Base-by-base conservation (phyloP, 2,888 invertebrate genomes). In the Agonopterix subpropinquella region DNA sequence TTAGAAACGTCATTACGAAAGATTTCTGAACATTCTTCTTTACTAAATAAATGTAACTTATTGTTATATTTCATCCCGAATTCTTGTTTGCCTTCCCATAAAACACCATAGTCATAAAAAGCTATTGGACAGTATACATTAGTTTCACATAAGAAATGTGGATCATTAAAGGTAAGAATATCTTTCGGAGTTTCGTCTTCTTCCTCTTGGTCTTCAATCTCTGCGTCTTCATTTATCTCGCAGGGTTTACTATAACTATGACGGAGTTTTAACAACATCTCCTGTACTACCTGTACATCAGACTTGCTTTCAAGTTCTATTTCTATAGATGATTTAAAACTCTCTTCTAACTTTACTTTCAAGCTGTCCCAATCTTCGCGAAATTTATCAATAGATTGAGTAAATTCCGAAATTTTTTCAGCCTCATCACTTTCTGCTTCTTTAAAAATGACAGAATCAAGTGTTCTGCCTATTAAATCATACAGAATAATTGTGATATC, bases 71-170 rank as follows among this genome's bases (percentile, higher is more conserved):
- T 85, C 0, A 84, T 77, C 13, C 81, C 68, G 58, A 84, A 89
- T 49, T 91, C 86, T 43, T 87, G 72, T 67, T 90, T 91, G n/a
- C 92, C 93, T 71, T 85, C 88, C 90, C 92, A 91, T 13, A 93
- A 65, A 8, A 91, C 77, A 42, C 84, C 78, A 57, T 90, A 65
- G 41, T 90, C 77, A 49, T 76, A 73, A 61, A 87, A 89, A n/a
- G 90, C 79, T 36, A 92, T 85, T 0, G 93, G 93, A 62, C 93
- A 93, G 61, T 89, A 93, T 57, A 81, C 61, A 53, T 77, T 79
- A 1, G 90, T 91, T 65, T 91, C 90, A n/a, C 92, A 91, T 48
- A 90, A 82, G 51, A 76, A 76, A 47, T 82, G 67, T 41, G 70
- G 50, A 47, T 76, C 67, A 56, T 84, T 86, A 53, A 67, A 68